Base-by-base conservation (phyloP, 2,888 invertebrate genomes). In the Dermolepida albohirtum region DNA sequence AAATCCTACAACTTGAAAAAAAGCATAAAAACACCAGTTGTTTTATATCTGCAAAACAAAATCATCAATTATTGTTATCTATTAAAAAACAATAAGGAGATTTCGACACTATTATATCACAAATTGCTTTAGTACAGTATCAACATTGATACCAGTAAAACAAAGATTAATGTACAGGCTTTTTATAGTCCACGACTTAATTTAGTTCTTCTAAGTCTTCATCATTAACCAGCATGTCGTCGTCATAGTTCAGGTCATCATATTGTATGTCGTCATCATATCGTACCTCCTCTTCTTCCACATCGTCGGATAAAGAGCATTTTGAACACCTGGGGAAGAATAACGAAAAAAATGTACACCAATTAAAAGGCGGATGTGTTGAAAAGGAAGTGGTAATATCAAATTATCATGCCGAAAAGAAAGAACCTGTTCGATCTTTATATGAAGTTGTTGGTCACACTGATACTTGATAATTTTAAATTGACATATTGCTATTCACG, bases 221-320 rank as follows among this genome's bases (percentile, higher is more conserved):
- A 49, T 85, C 85, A 0, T 84, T 82, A 72, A 85, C 88, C 59
- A 87, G 85, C 50, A 87, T 87, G 71, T 89, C 90, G 1, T 89
- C 89, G 74, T 88, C 88, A 43, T 63, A 72, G 44, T 87, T 82
- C 64, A 88, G 88, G 70, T 90, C 90, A 73, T 89, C 89, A 27
- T 87, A 86, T 12, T 87, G 79, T 7, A 44, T 82, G 65, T 88
- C 88, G 70, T 90, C 90, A 73, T 89, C 89, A 29, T 87, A 86
- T n/a, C 87, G 79, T 14, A 86, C 82, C 68, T 83, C 83, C 69
- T 85, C 85, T 67, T 87, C 87, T 10, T 86, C 80, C 0, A 86
- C 83, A 50, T 85, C 84, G 68, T 87, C 86, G 5, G 84, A 84
- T 64, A 87, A 86, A 0, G 90, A 89, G 75, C 90, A 90, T 65